Conservation (phyloP, 92 coral and sea anemone species). For the Zoanthus gigantus region DNA sequence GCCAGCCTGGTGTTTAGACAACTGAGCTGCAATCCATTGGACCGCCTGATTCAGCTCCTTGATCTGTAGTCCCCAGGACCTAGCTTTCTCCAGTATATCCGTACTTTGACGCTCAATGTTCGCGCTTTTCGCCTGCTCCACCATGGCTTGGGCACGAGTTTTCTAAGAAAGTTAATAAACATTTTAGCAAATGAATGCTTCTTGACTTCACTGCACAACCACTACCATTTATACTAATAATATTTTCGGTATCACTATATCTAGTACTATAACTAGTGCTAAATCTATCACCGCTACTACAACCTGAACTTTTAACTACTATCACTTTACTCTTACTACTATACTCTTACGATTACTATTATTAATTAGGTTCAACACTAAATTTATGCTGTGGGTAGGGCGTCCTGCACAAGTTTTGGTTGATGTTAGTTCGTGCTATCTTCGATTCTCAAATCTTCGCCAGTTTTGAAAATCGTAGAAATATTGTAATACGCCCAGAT, state of each 20-base stretch:
- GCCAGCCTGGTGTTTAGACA: conserved; percentile 16
- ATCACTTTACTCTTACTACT: neutral
- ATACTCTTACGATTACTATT: too few relatives aligned
- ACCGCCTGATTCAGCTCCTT: conserved; percentile 70
- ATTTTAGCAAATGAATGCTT: too few relatives aligned
- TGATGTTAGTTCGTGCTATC: too few relatives aligned
- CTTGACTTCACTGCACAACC: neutral
- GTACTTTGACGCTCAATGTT: conserved; percentile 54
- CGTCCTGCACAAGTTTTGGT: too few relatives aligned
- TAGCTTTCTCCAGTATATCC: conserved; percentile 77
- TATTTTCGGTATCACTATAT: neutral
- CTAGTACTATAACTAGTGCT: neutral
- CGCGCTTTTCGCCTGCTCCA: conserved; percentile 69
- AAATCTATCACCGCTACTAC: neutral
- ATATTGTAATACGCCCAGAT: too few relatives aligned
- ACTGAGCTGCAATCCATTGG: conserved; percentile 62
- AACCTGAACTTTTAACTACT: neutral
- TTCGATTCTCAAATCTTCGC: too few relatives aligned
- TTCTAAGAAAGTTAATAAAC: conserved; percentile 41
- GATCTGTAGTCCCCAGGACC: conserved; percentile 80
- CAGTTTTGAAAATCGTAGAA: too few relatives aligned
- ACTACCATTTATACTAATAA: neutral
- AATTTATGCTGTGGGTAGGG: too few relatives aligned
- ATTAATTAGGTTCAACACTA: too few relatives aligned
- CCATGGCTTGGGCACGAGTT: conserved; percentile 85